Evolutionary conservation across 2,888 invertebrate species (phyloP), one percentile per base, ranked within the genome.

Genomic region (Dioctria rufipes): DNA sequence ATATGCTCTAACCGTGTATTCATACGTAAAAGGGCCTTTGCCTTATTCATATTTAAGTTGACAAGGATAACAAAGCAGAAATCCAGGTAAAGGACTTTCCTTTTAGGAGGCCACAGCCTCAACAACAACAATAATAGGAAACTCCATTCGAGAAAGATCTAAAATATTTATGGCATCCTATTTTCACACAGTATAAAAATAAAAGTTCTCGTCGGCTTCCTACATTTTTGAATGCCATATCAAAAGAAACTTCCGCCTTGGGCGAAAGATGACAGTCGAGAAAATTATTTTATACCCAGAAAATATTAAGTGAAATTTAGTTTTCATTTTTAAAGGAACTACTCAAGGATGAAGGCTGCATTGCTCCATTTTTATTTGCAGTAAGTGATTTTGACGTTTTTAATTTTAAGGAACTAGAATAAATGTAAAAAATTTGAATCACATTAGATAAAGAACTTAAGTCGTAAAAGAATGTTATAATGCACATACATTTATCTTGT

Each of bases 31-130:
- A 71, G 49, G 40, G 71, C 40, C 51, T 71, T 71, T 37, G 25
- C 73, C 58, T 73, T 73, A 73, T 73, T 73, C 58, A 73, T 58
- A 54, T 73, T 73, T 73, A 73, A 73, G 40, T 58, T 73, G 73
- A 73, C 73, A 73, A 73, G 54, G 73, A 73, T 73, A 73, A 73
- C 73, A 73, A 73, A 73, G 43, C 73, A 73, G 42, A 73, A 73
- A 73, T 73, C 49, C 58, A 73, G 54, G 58, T 73, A 73, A 73
- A 73, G 58, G 73, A 73, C 54, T 73, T 73, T 73, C 58, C 73
- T 58, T 37, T 73, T 37, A 54, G 25, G 25, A 25, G 54, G 54
- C 54, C 54, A 54, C 54, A 25, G 25, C 25, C 25, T 25, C 46
- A 6, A 54, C 54, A 54, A 54, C 8, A 54, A 54, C 54, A 54